Evolutionary conservation across 2,888 invertebrate genomes (phyloP).

Genomic region (Odontocolon sp.): DNA sequence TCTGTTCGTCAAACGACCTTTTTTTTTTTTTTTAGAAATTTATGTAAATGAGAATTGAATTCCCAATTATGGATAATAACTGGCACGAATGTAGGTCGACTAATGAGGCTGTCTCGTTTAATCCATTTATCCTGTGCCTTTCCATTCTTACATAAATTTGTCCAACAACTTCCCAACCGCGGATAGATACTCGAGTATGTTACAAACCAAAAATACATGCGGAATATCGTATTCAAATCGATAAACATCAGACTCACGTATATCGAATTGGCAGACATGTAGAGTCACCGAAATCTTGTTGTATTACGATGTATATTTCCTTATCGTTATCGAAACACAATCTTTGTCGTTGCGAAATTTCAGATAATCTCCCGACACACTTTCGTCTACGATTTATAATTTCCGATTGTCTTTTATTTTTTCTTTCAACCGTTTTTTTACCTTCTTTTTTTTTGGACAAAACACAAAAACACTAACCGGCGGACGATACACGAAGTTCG

Average conservation of each 20-base stretch:
- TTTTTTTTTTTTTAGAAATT: too few species aligned
- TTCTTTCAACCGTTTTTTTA: neutral
- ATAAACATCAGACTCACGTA: conserved; percentile 45
- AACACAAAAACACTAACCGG: conserved; percentile 3
- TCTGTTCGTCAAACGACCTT: too few species aligned
- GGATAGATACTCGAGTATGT: neutral
- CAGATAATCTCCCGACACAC: neutral
- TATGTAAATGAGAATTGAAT: conserved; percentile 3
- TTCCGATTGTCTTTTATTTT: neutral
- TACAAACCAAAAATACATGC: neutral
- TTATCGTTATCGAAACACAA: too few species aligned
- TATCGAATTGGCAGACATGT: conserved; percentile 41
- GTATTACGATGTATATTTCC: too few species aligned
- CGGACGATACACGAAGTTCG: neutral
- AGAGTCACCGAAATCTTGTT: neutral
- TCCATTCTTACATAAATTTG: neutral
- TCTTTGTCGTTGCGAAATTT: too few species aligned
- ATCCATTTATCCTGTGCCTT: neutral
- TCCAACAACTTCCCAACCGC: neutral
- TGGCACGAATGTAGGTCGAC: conserved; percentile 56
- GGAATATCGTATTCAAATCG: conserved; percentile 44
- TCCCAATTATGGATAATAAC: conserved; percentile 39
- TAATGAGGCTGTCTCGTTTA: conserved; percentile 10
- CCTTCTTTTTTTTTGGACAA: neutral
- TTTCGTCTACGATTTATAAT: neutral